Conservation (phyloP, 2,113 vertebrate genomes). For the Pterocles gutturalis region DNA sequence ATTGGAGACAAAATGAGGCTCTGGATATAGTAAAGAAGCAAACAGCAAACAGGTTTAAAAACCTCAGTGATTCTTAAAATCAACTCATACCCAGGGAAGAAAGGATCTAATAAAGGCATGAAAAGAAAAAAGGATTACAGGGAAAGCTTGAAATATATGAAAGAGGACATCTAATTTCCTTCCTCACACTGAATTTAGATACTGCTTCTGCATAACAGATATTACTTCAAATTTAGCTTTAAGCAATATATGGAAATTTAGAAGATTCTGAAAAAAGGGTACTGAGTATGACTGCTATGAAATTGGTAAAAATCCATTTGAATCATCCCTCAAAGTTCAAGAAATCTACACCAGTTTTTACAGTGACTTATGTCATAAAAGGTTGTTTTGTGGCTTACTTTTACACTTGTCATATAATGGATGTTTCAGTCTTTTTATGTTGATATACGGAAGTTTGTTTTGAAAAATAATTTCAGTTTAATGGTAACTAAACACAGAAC, state of each 20-base stretch:
- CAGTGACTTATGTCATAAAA: not conserved
- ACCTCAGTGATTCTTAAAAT: not conserved
- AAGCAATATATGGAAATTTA: not conserved
- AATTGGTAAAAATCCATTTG: not conserved
- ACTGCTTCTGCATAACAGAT: not conserved
- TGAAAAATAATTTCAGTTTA: not conserved
- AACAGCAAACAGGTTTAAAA: not conserved
- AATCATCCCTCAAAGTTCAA: not conserved
- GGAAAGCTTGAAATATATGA: not conserved
- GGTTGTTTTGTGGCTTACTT: not conserved
- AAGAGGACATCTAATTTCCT: not conserved
- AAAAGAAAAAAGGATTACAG: not conserved
- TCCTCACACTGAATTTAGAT: not conserved
- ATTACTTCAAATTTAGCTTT: not conserved
- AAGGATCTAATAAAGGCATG: not conserved
- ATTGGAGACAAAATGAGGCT: not conserved
- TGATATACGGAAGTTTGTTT: not conserved
- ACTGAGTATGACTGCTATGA: not conserved
- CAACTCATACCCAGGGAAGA: not conserved
- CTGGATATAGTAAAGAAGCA: not conserved
- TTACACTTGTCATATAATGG: rapidly evolving
- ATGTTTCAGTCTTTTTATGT: not conserved
- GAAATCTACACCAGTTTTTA: not conserved
- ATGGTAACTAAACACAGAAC: not conserved
- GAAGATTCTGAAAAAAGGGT: not conserved